Conservation (phyloP, 2,797 vertebrate species). For the Xenopus petersii region DNA sequence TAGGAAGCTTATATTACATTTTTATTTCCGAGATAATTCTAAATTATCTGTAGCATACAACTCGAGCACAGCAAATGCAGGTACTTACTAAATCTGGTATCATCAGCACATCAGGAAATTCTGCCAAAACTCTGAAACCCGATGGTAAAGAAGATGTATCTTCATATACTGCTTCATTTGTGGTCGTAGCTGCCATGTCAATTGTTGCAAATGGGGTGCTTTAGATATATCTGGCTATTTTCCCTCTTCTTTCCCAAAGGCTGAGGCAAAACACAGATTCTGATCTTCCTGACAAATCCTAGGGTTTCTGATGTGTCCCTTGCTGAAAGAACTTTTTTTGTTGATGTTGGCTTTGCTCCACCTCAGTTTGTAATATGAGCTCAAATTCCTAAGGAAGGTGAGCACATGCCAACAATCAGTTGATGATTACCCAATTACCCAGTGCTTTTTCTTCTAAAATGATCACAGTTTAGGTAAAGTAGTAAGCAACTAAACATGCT, state of each 20-base stretch:
- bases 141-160: slow-evolving; percentile 8
- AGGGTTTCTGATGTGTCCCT: not conserved
- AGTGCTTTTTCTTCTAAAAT: too few species aligned
- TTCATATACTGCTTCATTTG: not conserved
- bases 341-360: not conserved
- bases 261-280: not conserved
- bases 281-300: not conserved
- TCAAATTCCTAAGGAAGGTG: too few species aligned
- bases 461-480: too few species aligned
- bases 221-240: too few species aligned
- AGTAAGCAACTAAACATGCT: too few species aligned
- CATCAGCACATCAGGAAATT: slow-evolving; percentile 11
- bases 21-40: too few species aligned
- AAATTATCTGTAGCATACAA: too few species aligned
- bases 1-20: too few species aligned
- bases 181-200: not conserved
- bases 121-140: not conserved
- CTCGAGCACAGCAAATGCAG: too few species aligned
- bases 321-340: not conserved
- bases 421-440: too few species aligned
- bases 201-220: not conserved
- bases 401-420: too few species aligned
- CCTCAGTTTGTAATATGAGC: not conserved
- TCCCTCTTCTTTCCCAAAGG: too few species aligned
- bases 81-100: slow-evolving; percentile 9